These are phyloP conservation scores for Microhierax caerulescens DNA, from an alignment of 2,797 vertebrate genomes.

Conservation along the genomic window DNA sequence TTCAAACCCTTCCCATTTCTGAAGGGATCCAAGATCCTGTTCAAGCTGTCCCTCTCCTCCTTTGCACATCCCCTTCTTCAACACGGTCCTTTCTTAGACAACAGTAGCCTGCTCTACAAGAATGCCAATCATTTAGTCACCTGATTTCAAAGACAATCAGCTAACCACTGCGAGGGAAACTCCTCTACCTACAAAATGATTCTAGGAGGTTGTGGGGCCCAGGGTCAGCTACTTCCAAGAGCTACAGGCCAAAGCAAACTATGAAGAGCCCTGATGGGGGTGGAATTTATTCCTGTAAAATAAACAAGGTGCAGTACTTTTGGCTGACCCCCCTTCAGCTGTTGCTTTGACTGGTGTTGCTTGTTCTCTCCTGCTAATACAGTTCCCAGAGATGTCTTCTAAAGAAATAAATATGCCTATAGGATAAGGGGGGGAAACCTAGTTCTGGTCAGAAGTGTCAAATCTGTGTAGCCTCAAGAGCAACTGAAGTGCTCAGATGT, in stretches of 20 bases:
- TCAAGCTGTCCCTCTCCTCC: not conserved
- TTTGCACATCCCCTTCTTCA: not conserved
- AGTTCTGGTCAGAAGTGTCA: not conserved
- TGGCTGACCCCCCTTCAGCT: not conserved
- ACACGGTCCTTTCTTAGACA: not conserved
- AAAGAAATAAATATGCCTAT: not conserved
- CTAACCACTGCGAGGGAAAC: not conserved
- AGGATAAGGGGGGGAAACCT: not conserved
- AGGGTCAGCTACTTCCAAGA: not conserved
- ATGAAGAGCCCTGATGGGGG: not conserved
- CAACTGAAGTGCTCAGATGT: not conserved
- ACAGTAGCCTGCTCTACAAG: not conserved
- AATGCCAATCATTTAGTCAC: fast-evolving
- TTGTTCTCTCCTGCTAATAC: not conserved
- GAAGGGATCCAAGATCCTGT: not conserved
- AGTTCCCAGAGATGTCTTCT: not conserved
- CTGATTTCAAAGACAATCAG: not conserved
- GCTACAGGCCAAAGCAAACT: not conserved
- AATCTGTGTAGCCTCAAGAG: not conserved
- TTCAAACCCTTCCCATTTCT: conserved; percentile 5
- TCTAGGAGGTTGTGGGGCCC: not conserved
- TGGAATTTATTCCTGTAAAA: not conserved
- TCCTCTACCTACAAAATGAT: not conserved
- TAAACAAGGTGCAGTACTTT: not conserved
- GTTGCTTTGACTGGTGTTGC: not conserved